A percentile compares a stretch with the other conserved stretches of the same genome.
phyloP scores from a whole-genome alignment of 2,797 vertebrate genomes.

The Halcyon badia region DNA sequence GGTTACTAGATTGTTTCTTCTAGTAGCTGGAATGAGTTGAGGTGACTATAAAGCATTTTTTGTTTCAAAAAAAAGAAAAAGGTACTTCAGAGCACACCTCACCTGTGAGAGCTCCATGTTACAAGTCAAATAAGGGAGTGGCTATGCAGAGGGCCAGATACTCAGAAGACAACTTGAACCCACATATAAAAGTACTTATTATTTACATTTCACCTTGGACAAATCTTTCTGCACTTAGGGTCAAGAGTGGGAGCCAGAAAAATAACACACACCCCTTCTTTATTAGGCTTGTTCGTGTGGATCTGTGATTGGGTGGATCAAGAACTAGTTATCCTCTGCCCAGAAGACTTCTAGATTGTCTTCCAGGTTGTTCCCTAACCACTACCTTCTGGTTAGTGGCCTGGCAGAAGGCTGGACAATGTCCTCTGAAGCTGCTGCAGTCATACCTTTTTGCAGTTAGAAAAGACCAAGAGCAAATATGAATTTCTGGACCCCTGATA shows the following conservation, averaged over 20 bases:
- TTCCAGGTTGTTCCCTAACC: neutral
- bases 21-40: neutral
- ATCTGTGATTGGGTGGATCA: neutral
- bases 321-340: neutral
- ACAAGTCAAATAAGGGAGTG: neutral
- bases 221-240: neutral
- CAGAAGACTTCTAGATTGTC: neutral
- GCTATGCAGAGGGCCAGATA: neutral
- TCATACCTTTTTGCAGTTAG: neutral
- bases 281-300: neutral
- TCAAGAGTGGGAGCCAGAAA: neutral
- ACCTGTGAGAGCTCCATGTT: neutral
- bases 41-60: neutral
- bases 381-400: neutral
- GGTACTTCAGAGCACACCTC: neutral
- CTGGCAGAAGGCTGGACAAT: neutral
- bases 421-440: neutral
- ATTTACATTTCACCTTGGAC: neutral
- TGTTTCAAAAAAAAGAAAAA: neutral
- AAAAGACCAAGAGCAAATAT: neutral
- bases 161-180: neutral
- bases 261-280: neutral
- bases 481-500: neutral
- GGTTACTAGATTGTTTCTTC: neutral
- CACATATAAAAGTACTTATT: neutral